phyloP scores from a whole-genome alignment of 2,113 vertebrate genomes.

The Physeter macrocephalus region DNA sequence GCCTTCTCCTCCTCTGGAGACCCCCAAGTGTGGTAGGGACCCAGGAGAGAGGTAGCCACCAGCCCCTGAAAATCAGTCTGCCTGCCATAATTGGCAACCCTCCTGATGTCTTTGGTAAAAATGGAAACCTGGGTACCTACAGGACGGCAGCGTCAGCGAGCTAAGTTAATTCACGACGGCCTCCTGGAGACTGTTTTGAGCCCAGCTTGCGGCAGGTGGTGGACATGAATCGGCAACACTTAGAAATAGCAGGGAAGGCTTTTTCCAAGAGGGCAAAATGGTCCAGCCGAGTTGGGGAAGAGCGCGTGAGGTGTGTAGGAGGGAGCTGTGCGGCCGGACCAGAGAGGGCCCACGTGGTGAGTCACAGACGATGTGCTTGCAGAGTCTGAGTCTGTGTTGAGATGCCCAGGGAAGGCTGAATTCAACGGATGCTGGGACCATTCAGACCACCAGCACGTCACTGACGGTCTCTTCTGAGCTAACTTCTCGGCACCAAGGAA shows the following conservation, averaged over 20 bases:
- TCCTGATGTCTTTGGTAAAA: not conserved
- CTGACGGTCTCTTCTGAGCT: not conserved
- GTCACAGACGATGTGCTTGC: fast-evolving
- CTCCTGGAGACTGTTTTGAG: not conserved
- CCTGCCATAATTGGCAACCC: fast-evolving
- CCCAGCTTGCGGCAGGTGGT: not conserved
- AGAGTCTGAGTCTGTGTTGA: fast-evolving
- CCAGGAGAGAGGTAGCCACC: not conserved
- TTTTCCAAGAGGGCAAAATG: too few relatives aligned
- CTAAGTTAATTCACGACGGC: not conserved
- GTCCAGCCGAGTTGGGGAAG: not conserved
- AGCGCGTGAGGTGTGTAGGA: fast-evolving
- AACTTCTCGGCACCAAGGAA: not conserved
- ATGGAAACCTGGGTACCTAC: fast-evolving
- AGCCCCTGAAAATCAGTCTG: not conserved
- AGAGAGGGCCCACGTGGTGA: fast-evolving
- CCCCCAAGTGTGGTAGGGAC: not conserved
- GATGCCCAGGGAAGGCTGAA: not conserved
- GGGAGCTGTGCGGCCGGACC: not conserved
- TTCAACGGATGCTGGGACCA: fast-evolving
- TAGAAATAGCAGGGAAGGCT: not conserved
- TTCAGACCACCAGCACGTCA: fast-evolving
- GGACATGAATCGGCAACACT: not conserved
- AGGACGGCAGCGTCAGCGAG: fast-evolving
- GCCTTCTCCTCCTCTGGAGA: not conserved